Evolutionary conservation across 2,113 vertebrate species (phyloP), one percentile per base, ranked within the genome.

Genomic region (Lamprotornis superbus): DNA sequence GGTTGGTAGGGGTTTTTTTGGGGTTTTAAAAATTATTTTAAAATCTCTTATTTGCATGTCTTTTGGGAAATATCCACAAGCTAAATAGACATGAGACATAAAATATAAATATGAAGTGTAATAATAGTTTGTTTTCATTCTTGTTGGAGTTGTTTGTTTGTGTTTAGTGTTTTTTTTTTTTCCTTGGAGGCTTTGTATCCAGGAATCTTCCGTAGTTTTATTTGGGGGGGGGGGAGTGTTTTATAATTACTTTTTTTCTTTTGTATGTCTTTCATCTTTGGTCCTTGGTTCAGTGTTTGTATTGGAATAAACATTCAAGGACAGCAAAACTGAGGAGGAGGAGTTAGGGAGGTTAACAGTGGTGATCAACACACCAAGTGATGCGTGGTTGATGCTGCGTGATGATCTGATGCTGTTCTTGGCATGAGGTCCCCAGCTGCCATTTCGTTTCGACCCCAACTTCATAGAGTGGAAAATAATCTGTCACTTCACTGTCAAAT

Each of bases 391-490:
- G 59, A 15, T 74, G 56, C 28, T 70, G 49, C 7, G 2, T 46
- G 30, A 11, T 46, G 30, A 11, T 42, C 47, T 49, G 49, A 44
- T 75, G 28, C 44, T n/a, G 3, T 35, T 82, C n/a, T 21, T 83
- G 56, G 52, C 25, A 15, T 16, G 4, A 27, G 12, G 18, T 77
- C 56, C 52, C 49, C 40, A 63, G 42, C 71, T 90, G 56, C 63
- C 56, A 37, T 90, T 77, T 69, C 28, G 9, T 84, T 85, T 63
- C 14, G 7, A 67, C 42, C 39, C 19, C 11, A 37, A 0, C 64
- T 94, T 90, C 74, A 71, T 83, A 75, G 86, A 83, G 59, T 88
- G 83, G 88, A 93, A 96, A 86, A 8, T 61, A 88, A 90, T 91
- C 0, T 0, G 30, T 71, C 52, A 40, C 90, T 82, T 96, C 18